These are phyloP conservation scores for Scomber colias DNA, from an alignment of 2,113 vertebrate genomes.

Conservation along the genomic window DNA sequence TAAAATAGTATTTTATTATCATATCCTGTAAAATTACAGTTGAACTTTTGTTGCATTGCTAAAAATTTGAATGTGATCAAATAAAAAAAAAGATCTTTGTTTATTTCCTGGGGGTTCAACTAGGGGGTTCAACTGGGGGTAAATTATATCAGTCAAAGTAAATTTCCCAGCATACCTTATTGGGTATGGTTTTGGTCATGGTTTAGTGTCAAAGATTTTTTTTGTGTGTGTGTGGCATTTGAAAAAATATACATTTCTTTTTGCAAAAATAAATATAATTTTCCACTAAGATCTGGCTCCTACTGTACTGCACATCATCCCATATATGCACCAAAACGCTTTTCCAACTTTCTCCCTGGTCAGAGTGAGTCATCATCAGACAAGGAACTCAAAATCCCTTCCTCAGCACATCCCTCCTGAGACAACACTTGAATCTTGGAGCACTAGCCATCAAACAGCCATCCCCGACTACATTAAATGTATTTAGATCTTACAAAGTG, in stretches of 20 bases:
- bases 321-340: not conserved
- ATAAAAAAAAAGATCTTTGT: no score
- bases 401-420: slow-evolving; percentile 49
- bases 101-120: no score
- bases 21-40: not conserved
- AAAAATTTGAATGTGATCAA: no score
- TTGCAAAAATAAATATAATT: no score
- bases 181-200: not conserved
- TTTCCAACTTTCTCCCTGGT: not conserved
- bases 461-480: slow-evolving; percentile 67
- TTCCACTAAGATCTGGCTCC: not conserved
- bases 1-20: not conserved
- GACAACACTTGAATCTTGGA: slow-evolving; percentile 37
- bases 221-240: no score
- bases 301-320: not conserved
- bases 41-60: no score
- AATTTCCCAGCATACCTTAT: no score
- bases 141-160: not conserved
- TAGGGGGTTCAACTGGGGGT: no score
- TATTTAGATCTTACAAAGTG: slow-evolving; percentile 77
- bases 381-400: not conserved
- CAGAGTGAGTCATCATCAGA: slow-evolving; percentile 1
- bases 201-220: not conserved
- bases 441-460: slow-evolving; percentile 68
- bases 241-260: no score